Evolutionary conservation across 2,888 invertebrate species (phyloP), one percentile per base, ranked within the genome.

Genomic region (Drosophila stalkeri): DNA sequence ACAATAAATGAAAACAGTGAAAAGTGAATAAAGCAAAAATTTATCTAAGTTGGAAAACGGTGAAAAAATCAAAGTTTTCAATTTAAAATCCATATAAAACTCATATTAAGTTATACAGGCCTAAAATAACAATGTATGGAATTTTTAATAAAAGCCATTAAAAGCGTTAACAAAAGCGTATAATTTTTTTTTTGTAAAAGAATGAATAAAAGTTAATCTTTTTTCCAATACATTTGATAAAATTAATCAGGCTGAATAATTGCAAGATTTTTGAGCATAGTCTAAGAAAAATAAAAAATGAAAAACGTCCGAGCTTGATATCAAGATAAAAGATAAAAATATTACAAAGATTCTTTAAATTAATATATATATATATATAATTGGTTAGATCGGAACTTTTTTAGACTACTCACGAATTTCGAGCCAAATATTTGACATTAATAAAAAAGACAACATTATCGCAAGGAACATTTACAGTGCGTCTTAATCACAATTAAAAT

Each of bases 101-200:
- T 23, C 49, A 63, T 55, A 75, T 69, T 39, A 56, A 77, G 60
- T 72, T 67, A 75, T 52, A 87, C 64, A 74, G 59, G 64, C 66
- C 65, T 72, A 66, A 57, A 51, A 64, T 56, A 68, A 20, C 68
- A 20, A 54, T 41, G n/a, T 27, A 65, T 66, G 51, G 49, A 37
- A 46, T 67, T 70, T 77, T 56, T 74, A 70, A 67, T 61, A 49
- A 64, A 68, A 73, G 51, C 52, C 61, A 55, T 68, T 68, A 71
- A 56, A 77, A 80, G 59, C 62, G 68, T 77, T 72, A 83, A 89
- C 73, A 74, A 67, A 73, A 72, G 69, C 72, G 73, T 85, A 81
- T 75, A 89, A 84, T 87, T 89, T 83, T 87, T 85, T 87, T 89
- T 83, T 87, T 85, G 87, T 87, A 85, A 81, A 80, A 87, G 74